Percentiles rank a stretch among this genome's conserved stretches.
These are phyloP conservation scores for Cotesia congregata DNA, from an alignment of 2,888 invertebrate genomes.

Conservation along the genomic window DNA sequence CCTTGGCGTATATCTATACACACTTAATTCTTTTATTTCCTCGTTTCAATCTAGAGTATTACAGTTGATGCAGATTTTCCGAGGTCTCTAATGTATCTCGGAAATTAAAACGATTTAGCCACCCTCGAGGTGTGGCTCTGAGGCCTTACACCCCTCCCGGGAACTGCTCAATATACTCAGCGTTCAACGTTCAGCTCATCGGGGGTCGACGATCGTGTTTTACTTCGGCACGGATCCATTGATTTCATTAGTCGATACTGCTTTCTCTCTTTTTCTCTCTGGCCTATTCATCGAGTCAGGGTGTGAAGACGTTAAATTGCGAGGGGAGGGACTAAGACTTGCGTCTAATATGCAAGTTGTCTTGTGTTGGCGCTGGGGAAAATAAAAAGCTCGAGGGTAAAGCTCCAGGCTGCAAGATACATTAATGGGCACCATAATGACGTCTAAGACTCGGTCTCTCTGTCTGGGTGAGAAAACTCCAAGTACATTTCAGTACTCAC, in stretches of 20 bases:
- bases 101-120: slow-evolving; percentile 61
- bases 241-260: slow-evolving; percentile 69
- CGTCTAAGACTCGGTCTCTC: slow-evolving; percentile 50
- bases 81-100: slow-evolving; percentile 58
- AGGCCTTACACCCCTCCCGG: slow-evolving; percentile 34
- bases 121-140: slow-evolving; percentile 36
- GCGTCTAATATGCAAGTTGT: slow-evolving; percentile 26
- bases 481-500: not conserved
- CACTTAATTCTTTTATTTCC: slow-evolving; percentile 12
- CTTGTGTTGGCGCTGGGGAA: slow-evolving; percentile 29
- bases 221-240: slow-evolving; percentile 66
- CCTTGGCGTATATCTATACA: slow-evolving; percentile 6
- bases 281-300: slow-evolving; percentile 45
- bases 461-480: slow-evolving; percentile 35
- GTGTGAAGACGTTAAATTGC: slow-evolving; percentile 51
- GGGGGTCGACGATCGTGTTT: slow-evolving; percentile 60
- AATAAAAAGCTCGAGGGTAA: slow-evolving; percentile 27
- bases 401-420: slow-evolving; percentile 55
- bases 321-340: slow-evolving; percentile 29
- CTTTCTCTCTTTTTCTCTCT: not conserved
- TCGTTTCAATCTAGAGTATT: slow-evolving; percentile 24
- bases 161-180: slow-evolving; percentile 15
- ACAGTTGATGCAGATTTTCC: slow-evolving; percentile 47
- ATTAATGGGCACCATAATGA: slow-evolving; percentile 66
- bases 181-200: slow-evolving; percentile 24